Conservation (phyloP, 2,113 vertebrate genomes). For the Sardina pilchardus region DNA sequence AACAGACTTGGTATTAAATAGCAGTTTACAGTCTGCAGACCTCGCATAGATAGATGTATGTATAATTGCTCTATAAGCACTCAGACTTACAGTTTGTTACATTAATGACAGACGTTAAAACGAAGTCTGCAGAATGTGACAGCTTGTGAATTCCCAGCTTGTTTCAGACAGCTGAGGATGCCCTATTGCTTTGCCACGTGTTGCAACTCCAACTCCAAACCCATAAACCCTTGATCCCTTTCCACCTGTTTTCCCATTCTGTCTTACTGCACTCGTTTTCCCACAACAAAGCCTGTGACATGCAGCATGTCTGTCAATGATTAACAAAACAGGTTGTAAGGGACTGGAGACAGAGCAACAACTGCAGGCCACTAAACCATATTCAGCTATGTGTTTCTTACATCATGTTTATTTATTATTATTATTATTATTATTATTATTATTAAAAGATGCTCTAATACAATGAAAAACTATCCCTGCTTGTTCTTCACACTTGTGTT, state of each 20-base stretch:
- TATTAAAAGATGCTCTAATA: background rate
- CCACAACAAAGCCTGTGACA: background rate
- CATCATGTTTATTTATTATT: too few relatives aligned
- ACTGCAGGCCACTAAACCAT: background rate
- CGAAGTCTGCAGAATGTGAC: background rate
- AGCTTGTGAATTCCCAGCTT: background rate
- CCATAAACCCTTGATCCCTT: background rate
- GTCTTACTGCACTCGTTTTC: background rate
- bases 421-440: too few relatives aligned
- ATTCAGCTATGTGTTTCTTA: background rate
- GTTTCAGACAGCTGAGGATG: background rate
- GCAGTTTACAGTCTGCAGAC: background rate
- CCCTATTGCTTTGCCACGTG: background rate
- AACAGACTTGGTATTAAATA: too few relatives aligned
- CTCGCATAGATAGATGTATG: too few relatives aligned
- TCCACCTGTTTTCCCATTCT: background rate
- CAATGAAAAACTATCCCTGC: background rate
- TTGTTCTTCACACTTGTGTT: background rate
- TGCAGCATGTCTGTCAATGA: background rate
- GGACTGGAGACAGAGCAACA: background rate
- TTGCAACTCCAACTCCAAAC: background rate
- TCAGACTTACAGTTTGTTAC: too few relatives aligned
- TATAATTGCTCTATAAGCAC: background rate
- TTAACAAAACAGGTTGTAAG: background rate
- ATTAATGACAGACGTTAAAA: background rate